Evolutionary conservation across 2,797 vertebrate genomes (phyloP), one percentile per base, ranked within the genome.

Genomic region (Neostethus bicornis): DNA sequence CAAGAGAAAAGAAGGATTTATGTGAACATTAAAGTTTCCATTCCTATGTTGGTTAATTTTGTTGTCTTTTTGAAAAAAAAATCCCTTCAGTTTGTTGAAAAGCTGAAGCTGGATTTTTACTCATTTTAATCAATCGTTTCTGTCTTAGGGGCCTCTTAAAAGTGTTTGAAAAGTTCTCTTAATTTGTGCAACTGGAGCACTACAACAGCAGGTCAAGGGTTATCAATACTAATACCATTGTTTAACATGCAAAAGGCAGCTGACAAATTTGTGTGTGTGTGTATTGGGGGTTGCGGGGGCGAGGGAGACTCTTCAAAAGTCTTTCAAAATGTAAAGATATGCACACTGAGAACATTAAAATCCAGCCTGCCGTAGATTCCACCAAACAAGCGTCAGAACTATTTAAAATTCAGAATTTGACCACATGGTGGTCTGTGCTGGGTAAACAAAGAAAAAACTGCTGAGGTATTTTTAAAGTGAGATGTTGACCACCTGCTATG

Each of bases 191-290:
- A 41, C 44, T 66, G 49, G 51, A 53, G 49, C 49, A 68, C 60
- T 57, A 56, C 56, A 75, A 48, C 29, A 47, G 44, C 47, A 70
- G 70, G 80, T 83, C 73, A 85, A 35, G 84, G 81, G 81, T 89
- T 85, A 86, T 90, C 79, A 83, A 73, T 77, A 74, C 61, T 31
- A 47, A 50, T n/a, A n/a, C n/a, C 56, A 84, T 85, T 90, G 83
- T 85, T 85, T 74, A 82, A 70, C 26, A 70, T 63, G 49, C 54
- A 85, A 83, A 90, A 83, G 81, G 65, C 51, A 48, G 28, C 34
- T 24, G 23, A 37, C 39, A 10, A 51, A 72, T 66, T 51, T 28
- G n/a, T n/a, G n/a, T n/a, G n/a, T n/a, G n/a, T n/a, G n/a, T n/a
- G n/a, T n/a, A n/a, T n/a, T n/a, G n/a, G n/a, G n/a, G n/a, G n/a